Conservation (phyloP, 2,113 vertebrate species). For the chimpanzee (Pan troglodytes) region NHGRI_mPanTro3-v2.1_pri NC_072413.2:75206001-75206500, state of each 20-base stretch:
- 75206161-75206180: background rate
- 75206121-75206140: background rate
- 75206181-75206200: background rate
- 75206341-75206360: background rate
- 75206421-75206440: background rate
- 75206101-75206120: background rate
- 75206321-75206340: background rate
- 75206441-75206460: background rate
- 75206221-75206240: fast-evolving
- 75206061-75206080: background rate
- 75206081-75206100: background rate
- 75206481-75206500: background rate
- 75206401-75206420: background rate
- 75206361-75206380: background rate
- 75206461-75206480: background rate
- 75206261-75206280: background rate
- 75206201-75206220: background rate
- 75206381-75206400: background rate
- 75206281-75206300: background rate
- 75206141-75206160: background rate
- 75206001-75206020: background rate
- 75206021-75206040: background rate
- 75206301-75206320: background rate
- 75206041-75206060: too few relatives aligned
- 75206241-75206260: background rate